A percentile compares a stretch with the other conserved stretches of the same genome.
Conservation (phyloP, 1,140 invertebrate genomes). For the Pseudachorutes palmiensis region DNA sequence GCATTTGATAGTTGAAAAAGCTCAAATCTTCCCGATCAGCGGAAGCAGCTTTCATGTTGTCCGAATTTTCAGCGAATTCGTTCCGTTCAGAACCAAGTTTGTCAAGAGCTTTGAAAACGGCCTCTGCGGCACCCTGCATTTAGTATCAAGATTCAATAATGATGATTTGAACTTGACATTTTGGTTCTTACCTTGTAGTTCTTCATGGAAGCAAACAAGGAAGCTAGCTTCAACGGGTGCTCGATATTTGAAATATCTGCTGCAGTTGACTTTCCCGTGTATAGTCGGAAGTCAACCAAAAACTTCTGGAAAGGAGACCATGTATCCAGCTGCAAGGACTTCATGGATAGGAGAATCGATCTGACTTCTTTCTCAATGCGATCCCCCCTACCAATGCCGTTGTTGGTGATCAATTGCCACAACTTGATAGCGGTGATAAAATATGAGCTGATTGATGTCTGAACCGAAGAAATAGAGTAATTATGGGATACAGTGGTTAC, state of each 20-base stretch:
- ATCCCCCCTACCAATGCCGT: slow-evolving; percentile 13
- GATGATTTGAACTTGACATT: background rate
- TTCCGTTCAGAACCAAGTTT: background rate
- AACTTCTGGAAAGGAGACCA: slow-evolving; percentile 34
- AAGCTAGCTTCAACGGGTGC: slow-evolving; percentile 25
- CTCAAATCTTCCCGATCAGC: slow-evolving; percentile 24
- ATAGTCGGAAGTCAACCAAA: slow-evolving; percentile 29
- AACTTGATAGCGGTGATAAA: slow-evolving; percentile 30
- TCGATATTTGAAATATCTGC: background rate
- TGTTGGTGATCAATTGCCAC: slow-evolving; percentile 26
- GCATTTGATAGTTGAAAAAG: slow-evolving; percentile 27
- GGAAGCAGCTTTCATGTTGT: background rate
- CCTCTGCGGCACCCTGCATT: slow-evolving; percentile 29
- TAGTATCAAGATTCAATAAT: background rate
- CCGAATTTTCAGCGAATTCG: background rate
- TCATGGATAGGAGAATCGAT: slow-evolving; percentile 26
- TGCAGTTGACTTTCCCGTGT: slow-evolving; percentile 21
- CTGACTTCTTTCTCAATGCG: slow-evolving; percentile 30
- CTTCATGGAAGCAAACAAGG: slow-evolving; percentile 19
- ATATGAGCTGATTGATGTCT: slow-evolving; percentile 13
- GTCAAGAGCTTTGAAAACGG: slow-evolving; percentile 20
- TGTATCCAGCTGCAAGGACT: slow-evolving; percentile 30
- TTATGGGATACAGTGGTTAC: slow-evolving; percentile 21
- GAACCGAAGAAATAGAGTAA: slow-evolving; percentile 18
- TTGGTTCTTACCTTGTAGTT: slow-evolving; percentile 24